A percentile compares a stretch with the other conserved stretches of the same genome.
These are phyloP conservation scores for Tribolium madens DNA, from an alignment of 1,140 invertebrate species.

Conservation along the genomic window DNA sequence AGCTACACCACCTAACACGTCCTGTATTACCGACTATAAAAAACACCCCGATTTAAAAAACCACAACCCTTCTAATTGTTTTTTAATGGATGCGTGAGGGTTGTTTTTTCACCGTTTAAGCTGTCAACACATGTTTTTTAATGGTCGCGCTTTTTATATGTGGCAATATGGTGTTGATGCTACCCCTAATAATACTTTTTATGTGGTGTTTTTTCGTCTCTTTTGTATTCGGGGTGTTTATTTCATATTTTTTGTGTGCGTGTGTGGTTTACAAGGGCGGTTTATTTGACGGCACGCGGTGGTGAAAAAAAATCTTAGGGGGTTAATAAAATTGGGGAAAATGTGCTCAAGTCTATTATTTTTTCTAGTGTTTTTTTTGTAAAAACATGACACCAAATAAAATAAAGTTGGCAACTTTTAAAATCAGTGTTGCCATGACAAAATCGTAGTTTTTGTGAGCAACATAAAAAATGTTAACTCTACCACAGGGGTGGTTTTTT, in stretches of 20 bases:
- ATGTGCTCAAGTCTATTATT: not conserved
- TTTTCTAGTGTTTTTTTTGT: no score
- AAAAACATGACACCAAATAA: no score
- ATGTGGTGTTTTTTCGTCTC: constrained; percentile 40
- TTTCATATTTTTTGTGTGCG: constrained; percentile 13
- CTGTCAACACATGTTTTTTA: constrained; percentile 57
- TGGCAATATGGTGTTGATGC: constrained; percentile 29
- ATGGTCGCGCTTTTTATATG: constrained; percentile 47
- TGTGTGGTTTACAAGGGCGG: constrained; percentile 16
- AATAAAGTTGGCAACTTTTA: no score
- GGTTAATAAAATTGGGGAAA: not conserved
- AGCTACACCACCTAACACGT: constrained; percentile 1
- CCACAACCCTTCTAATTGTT: constrained; percentile 55
- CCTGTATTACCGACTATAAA: constrained; percentile 24
- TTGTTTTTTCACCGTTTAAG: constrained; percentile 51
- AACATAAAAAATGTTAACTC: no score
- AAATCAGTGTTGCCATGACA: no score
- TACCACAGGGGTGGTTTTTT: no score
- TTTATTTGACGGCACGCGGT: constrained; percentile 1
- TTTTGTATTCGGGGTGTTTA: constrained; percentile 27
- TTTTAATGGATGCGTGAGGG: constrained; percentile 53
- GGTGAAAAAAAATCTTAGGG: not conserved
- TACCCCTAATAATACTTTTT: constrained; percentile 27
- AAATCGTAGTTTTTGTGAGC: no score
- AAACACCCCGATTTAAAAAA: constrained; percentile 52